Percentiles rank a stretch among this genome's conserved stretches.
Conservation (phyloP, 2,888 invertebrate species). For the Kuschelorhynchus macadamiae region DNA sequence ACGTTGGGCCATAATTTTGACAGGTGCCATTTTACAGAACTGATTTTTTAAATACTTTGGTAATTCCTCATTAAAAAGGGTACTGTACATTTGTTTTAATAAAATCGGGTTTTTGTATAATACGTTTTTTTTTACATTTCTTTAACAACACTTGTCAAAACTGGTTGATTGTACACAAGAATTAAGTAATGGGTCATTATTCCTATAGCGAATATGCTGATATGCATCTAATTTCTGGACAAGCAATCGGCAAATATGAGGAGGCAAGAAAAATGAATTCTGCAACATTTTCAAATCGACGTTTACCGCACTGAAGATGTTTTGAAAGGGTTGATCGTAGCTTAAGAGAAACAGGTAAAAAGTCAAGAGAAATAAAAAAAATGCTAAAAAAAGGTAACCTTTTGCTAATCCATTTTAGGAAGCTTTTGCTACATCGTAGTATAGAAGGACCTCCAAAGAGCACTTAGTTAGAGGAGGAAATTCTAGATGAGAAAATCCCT, state of each 20-base stretch:
- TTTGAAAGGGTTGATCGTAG: constrained; percentile 24
- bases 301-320: constrained; percentile 24
- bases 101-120: too few species aligned
- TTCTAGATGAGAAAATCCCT: too few species aligned
- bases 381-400: constrained; percentile 6
- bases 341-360: background rate
- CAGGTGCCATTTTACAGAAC: too few species aligned
- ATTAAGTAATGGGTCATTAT: constrained; percentile 11
- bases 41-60: too few species aligned
- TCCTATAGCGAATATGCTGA: constrained; percentile 12
- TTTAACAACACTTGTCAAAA: too few species aligned
- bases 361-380: constrained; percentile 18
- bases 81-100: too few species aligned
- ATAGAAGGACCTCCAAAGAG: too few species aligned
- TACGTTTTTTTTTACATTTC: too few species aligned
- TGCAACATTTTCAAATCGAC: constrained; percentile 16
- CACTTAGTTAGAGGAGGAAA: too few species aligned
- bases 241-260: constrained; percentile 17
- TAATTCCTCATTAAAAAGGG: too few species aligned
- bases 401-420: background rate
- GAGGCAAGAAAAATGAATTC: constrained; percentile 17
- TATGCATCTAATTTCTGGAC: constrained; percentile 15
- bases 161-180: background rate
- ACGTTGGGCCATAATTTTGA: too few species aligned
- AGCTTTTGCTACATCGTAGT: too few species aligned